Conservation (phyloP, 2,888 invertebrate genomes). For the Drosophila parthenogenetica region DNA sequence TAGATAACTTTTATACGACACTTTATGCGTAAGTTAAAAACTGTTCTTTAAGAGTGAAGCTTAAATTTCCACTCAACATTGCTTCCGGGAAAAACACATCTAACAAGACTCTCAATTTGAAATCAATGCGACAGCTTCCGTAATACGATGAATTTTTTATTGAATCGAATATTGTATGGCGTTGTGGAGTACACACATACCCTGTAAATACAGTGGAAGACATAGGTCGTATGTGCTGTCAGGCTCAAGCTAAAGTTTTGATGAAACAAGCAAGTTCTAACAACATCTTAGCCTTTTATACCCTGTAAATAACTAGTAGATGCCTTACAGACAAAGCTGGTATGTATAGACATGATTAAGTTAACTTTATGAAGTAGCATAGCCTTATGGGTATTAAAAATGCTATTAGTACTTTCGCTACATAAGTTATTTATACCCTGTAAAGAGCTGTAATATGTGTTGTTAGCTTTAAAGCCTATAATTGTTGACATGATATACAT, state of each 20-base stretch:
- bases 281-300: no score
- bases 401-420: no score
- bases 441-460: no score
- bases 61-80: conserved; percentile 21
- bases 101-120: conserved; percentile 53
- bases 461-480: no score
- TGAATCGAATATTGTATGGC: conserved; percentile 42
- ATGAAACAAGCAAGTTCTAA: no score
- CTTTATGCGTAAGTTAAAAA: conserved; percentile 22
- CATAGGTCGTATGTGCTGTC: background rate
- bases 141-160: conserved; percentile 72
- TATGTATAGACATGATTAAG: no score
- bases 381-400: no score
- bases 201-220: background rate
- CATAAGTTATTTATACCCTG: no score
- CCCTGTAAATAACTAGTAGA: no score
- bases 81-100: conserved; percentile 25
- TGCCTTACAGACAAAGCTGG: no score
- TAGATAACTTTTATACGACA: background rate
- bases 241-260: background rate
- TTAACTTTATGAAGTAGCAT: no score
- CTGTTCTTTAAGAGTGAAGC: conserved; percentile 22
- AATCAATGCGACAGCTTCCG: conserved; percentile 69
- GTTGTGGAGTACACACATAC: conserved; percentile 29
- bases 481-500: no score